Percentiles rank a stretch among this genome's conserved stretches.
These are phyloP conservation scores for Saguinus midas DNA, from an alignment of 2,113 vertebrate genomes.

Conservation along the genomic window DNA sequence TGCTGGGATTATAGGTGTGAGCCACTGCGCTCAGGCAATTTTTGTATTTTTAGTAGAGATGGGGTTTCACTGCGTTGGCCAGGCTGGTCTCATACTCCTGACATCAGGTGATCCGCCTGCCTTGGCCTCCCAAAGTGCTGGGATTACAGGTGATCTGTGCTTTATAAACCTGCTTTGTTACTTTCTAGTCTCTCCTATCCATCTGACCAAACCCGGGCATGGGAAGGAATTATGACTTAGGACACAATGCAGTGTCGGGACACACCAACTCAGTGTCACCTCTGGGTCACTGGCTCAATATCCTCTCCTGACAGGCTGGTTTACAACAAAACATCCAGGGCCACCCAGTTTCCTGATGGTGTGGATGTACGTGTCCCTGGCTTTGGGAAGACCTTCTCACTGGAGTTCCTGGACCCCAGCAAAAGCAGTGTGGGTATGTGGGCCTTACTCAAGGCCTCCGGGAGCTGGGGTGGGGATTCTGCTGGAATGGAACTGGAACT, in stretches of 20 bases:
- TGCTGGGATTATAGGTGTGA: too few relatives aligned
- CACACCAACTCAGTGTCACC: background rate
- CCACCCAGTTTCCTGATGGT: conserved; percentile 89
- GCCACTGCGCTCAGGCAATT: too few relatives aligned
- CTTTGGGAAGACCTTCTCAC: conserved; percentile 92
- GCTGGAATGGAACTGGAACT: background rate
- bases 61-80: too few relatives aligned
- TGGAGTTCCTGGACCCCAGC: conserved; percentile 97
- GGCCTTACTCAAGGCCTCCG: background rate
- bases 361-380: conserved; percentile 94
- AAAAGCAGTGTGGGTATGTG: conserved; percentile 93
- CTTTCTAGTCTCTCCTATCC: background rate
- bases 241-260: background rate
- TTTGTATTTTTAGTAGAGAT: too few relatives aligned
- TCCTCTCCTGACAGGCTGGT: conserved; percentile 84
- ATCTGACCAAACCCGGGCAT: background rate
- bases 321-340: conserved; percentile 91
- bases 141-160: background rate
- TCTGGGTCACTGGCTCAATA: background rate
- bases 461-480: background rate
- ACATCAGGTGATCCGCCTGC: too few relatives aligned
- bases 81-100: too few relatives aligned
- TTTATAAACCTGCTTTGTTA: conserved; percentile 31
- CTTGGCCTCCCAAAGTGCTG: too few relatives aligned
- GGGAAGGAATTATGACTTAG: background rate